phyloP scores from a whole-genome alignment of 2,888 invertebrate genomes.

The Brenthis ino region DNA sequence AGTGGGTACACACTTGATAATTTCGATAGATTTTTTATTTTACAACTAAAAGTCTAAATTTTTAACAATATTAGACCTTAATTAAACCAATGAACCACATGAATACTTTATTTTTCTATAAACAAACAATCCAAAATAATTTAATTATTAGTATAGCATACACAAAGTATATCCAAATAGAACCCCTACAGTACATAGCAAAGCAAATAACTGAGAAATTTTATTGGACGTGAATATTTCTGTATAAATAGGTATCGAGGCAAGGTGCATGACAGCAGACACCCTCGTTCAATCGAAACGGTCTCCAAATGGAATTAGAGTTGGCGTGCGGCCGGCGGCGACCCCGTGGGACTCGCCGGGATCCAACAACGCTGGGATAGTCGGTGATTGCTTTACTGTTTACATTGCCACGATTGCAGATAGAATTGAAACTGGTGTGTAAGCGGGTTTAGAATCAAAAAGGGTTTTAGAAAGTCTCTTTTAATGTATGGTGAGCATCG shows the following conservation, averaged over 20 bases:
- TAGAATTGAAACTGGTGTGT: slow-evolving; percentile 35
- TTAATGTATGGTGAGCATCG: slow-evolving; percentile 31
- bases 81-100: too few species aligned
- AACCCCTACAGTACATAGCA: background rate
- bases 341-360: slow-evolving; percentile 41
- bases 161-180: background rate
- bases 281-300: slow-evolving; percentile 41
- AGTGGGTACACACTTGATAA: too few species aligned
- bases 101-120: too few species aligned
- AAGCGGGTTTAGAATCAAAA: slow-evolving; percentile 36
- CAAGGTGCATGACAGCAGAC: slow-evolving; percentile 35
- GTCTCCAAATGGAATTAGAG: slow-evolving; percentile 44
- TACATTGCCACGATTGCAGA: slow-evolving; percentile 51
- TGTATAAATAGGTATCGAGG: slow-evolving; percentile 21
- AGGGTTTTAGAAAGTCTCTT: slow-evolving; percentile 33
- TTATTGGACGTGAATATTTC: slow-evolving; percentile 1
- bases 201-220: slow-evolving; percentile 2
- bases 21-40: too few species aligned
- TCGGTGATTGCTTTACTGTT: slow-evolving; percentile 66
- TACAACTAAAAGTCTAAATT: too few species aligned
- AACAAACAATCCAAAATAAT: too few species aligned
- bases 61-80: too few species aligned
- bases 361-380: slow-evolving; percentile 36
- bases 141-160: too few species aligned
- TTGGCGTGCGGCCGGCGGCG: slow-evolving; percentile 40